These are phyloP conservation scores for Potamarius usumacintae DNA, from an alignment of 2,113 vertebrate species.

Conservation along the genomic window DNA sequence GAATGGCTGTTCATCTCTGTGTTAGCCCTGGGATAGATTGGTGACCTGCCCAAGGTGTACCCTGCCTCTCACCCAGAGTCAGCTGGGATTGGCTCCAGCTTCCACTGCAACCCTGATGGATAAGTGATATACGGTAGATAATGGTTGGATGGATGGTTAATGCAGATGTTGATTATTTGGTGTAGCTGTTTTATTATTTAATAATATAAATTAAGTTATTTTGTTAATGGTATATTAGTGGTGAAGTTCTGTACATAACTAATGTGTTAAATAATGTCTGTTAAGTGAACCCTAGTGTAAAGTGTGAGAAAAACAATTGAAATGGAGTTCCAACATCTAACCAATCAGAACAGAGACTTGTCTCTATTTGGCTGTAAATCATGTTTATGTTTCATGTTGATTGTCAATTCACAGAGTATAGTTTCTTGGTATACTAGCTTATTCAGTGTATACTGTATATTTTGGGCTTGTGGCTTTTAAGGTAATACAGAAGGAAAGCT, in stretches of 20 bases:
- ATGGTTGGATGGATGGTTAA: no score
- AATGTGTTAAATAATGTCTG: background rate
- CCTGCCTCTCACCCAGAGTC: no score
- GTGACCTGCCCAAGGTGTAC: no score
- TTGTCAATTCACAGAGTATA: no score
- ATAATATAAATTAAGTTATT: no score
- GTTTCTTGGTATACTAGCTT: background rate
- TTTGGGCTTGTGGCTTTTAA: background rate
- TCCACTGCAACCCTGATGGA: no score
- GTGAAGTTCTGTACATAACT: background rate
- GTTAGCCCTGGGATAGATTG: no score
- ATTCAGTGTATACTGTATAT: background rate
- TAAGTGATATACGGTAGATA: no score
- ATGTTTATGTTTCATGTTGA: no score
- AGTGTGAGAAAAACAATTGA: background rate
- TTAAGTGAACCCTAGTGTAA: background rate
- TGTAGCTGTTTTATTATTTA: background rate
- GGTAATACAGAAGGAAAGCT: background rate
- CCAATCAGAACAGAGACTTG: background rate
- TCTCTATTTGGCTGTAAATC: background rate
- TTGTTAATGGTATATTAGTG: background rate
- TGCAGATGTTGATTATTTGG: no score
- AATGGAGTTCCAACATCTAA: background rate
- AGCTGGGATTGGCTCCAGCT: no score
- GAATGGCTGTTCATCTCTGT: no score